Conservation (phyloP, 1,140 invertebrate species). For the Drepana arcuata region DNA sequence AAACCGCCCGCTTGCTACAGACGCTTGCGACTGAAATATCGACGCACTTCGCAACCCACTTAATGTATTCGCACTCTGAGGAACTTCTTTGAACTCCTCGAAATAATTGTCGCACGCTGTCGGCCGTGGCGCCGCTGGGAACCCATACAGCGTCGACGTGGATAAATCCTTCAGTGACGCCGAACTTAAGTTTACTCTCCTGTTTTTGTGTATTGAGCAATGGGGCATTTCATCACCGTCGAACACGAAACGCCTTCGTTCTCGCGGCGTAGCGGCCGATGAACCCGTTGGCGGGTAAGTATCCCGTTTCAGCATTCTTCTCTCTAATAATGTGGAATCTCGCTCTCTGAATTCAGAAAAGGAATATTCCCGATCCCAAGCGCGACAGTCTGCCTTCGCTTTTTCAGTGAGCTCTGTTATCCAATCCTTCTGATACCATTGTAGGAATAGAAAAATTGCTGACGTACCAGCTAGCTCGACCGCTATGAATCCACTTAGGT, state of each 20-base stretch:
- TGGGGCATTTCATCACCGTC: conserved; percentile 67
- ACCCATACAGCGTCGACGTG: conserved; percentile 70
- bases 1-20: conserved; percentile 55
- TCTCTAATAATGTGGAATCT: conserved; percentile 53
- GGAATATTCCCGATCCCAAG: conserved; percentile 61
- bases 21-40: conserved; percentile 61
- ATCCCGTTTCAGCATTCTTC: conserved; percentile 61
- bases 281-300: conserved; percentile 64
- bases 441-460: conserved; percentile 89
- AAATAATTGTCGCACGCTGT: conserved; percentile 63
- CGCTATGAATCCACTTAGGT: conserved; percentile 86
- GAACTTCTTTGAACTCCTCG: conserved; percentile 63
- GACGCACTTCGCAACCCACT: conserved; percentile 61
- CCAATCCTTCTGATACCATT: conserved; percentile 72
- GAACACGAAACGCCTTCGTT: conserved; percentile 68
- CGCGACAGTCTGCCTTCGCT: conserved; percentile 56
- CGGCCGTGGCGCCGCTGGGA: conserved; percentile 67
- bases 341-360: conserved; percentile 56
- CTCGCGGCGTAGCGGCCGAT: conserved; percentile 61
- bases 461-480: conserved; percentile 88
- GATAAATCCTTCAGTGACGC: conserved; percentile 73
- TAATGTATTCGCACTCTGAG: conserved; percentile 61
- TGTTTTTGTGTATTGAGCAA: conserved; percentile 63
- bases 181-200: conserved; percentile 65
- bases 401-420: conserved; percentile 64